Evolutionary conservation across 2,888 invertebrate species (phyloP), one percentile per base, ranked within the genome.

Genomic region (Troides aeacus): DNA sequence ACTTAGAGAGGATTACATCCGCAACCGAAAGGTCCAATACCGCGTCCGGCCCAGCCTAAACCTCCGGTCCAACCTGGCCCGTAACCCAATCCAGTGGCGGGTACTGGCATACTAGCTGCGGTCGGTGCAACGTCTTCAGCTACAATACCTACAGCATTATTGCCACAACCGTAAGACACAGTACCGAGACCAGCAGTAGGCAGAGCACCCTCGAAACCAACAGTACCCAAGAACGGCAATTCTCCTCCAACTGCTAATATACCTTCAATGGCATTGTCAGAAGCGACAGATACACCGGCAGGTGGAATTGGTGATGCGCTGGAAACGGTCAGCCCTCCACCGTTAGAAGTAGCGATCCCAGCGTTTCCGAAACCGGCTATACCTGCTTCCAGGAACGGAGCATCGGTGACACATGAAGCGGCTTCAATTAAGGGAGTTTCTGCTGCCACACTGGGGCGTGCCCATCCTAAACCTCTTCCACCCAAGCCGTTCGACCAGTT

Each of bases 221-320:
- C 79, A 39, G 78, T 73, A 18, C 78, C 76, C 39, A 77, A 60
- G 75, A 80, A 76, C 7, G 77, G 79, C 66, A 80, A 68, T 59
- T 76, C 69, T 42, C 80, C 80, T 18, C 65, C 30, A 24, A 77
- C 74, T 30, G 68, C 62, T 8, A 82, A 64, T 15, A 74, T 65
- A 0, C 82, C 81, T 72, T 79, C 77, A 58, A 80, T 78, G 2
- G 70, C 71, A 64, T 82, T 83, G 18, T 80, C 80, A 67, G 82
- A 80, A 4, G 74, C 46, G 4, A 78, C 72, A 50, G 73, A 65
- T 36, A 79, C 65, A 21, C 80, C 78, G 39, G 53, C 73, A 39
- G 75, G 76, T 12, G 76, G 66, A 64, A 74, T 72, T 15, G 77
- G 72, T 17, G 80, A 80, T 50, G 72, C 62, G 64, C 83, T 83